Evolutionary conservation across 2,113 vertebrate genomes (phyloP).

Genomic region (Eolophus roseicapilla): DNA sequence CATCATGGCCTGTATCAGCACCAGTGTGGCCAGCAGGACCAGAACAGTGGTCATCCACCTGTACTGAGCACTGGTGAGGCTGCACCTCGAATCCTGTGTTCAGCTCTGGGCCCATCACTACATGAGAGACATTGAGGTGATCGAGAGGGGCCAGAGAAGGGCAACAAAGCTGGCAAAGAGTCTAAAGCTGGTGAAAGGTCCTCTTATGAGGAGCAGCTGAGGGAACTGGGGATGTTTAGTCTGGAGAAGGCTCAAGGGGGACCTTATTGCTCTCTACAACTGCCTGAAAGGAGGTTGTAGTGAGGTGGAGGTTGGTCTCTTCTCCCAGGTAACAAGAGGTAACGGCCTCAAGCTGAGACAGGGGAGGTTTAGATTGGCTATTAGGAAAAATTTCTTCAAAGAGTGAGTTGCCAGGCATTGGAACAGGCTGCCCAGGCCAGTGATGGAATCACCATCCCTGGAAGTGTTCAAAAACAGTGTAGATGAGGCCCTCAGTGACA

Average conservation of each 20-base stretch:
- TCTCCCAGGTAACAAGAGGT: background rate
- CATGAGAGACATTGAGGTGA: background rate
- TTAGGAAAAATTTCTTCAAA: background rate
- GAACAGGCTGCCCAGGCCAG: background rate
- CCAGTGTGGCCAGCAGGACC: background rate
- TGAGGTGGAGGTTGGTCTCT: background rate
- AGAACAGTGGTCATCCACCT: background rate
- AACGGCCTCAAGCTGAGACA: background rate
- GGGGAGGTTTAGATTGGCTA: background rate
- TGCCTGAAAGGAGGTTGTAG: background rate
- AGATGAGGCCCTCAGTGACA: background rate
- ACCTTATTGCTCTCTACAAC: background rate
- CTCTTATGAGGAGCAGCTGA: background rate
- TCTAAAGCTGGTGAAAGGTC: background rate
- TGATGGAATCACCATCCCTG: background rate
- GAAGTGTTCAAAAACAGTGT: background rate
- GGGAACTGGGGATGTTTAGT: background rate
- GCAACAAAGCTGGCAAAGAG: background rate
- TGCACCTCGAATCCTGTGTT: background rate
- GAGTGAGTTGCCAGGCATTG: background rate
- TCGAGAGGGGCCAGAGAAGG: background rate
- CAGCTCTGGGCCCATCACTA: background rate
- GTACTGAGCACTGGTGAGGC: background rate
- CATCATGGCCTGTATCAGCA: background rate
- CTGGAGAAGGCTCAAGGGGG: background rate